Evolutionary conservation across 23 tunicate genomes (phyloP).

Genomic region (Clavelina lepadiformis): DNA sequence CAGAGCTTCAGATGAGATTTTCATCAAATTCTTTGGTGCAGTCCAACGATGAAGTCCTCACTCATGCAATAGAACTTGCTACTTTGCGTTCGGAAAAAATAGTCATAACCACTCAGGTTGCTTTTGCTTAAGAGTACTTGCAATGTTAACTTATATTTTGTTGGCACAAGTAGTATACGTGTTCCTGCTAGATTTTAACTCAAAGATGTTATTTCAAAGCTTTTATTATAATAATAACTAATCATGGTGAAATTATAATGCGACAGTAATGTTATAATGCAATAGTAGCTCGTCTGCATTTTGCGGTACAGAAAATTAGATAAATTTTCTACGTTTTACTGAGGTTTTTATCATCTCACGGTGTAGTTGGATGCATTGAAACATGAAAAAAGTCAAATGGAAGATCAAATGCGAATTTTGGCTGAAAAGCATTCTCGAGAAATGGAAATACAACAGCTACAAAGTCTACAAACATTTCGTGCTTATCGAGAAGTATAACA

Average conservation of each 20-base stretch:
- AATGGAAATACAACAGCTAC: constrained; percentile 74
- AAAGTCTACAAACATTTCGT: constrained; percentile 82
- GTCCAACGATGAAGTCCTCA: constrained; percentile 32
- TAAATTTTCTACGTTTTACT: too few relatives aligned
- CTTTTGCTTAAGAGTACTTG: neutral
- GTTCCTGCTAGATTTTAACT: too few relatives aligned
- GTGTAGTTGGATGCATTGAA: constrained; percentile 59
- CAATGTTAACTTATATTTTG: neutral
- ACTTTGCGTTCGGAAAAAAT: constrained; percentile 63
- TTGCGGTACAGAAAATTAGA: too few relatives aligned
- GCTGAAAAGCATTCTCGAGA: constrained; percentile 68
- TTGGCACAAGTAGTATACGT: too few relatives aligned
- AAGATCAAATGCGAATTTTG: constrained; percentile 57
- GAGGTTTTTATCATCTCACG: too few relatives aligned
- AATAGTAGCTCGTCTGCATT: too few relatives aligned
- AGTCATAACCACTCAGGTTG: constrained; percentile 74
- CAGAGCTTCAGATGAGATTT: constrained; percentile 60
- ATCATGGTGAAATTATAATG: too few relatives aligned
- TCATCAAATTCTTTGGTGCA: constrained; percentile 41
- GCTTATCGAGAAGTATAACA: constrained; percentile 74
- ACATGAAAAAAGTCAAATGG: constrained; percentile 53
- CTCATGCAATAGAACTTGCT: constrained; percentile 35
- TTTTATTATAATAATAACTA: too few relatives aligned
- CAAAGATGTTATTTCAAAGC: too few relatives aligned
- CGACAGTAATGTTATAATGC: too few relatives aligned